Evolutionary conservation across 2,888 invertebrate species (phyloP).

Genomic region (Eucera pruinosa): DNA sequence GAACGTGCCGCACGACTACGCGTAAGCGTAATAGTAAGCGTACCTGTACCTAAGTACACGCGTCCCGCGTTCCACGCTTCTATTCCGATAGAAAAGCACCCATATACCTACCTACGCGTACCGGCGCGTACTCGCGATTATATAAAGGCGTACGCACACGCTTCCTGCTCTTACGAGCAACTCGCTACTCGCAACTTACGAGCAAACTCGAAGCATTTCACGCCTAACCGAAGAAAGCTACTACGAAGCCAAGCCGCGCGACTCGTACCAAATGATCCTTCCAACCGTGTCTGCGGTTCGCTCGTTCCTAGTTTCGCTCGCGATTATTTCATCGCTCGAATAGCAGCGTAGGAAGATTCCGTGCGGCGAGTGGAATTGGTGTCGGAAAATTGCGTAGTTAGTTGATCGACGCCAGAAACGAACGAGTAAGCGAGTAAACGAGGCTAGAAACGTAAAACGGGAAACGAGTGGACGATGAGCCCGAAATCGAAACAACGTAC

Average conservation of each 20-base stretch:
- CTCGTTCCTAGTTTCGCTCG: not conserved
- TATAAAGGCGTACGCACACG: slow-evolving; percentile 59
- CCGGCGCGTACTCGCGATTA: slow-evolving; percentile 61
- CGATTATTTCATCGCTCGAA: not conserved
- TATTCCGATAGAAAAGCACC: slow-evolving; percentile 13
- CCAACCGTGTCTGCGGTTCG: not conserved
- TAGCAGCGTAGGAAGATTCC: not conserved
- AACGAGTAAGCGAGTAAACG: too few species aligned
- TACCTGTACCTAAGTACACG: not conserved
- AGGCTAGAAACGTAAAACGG: too few species aligned
- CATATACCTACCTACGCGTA: slow-evolving; percentile 40
- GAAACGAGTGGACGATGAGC: slow-evolving; percentile 5
- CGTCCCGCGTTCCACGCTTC: not conserved
- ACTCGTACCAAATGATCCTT: not conserved
- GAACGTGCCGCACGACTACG: too few species aligned
- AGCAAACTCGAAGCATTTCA: slow-evolving; percentile 47
- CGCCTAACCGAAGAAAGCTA: slow-evolving; percentile 24
- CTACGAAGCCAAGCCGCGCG: not conserved
- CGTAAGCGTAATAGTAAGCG: too few species aligned
- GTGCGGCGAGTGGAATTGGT: not conserved
- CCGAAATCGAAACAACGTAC: slow-evolving; percentile 42
- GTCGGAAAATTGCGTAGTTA: slow-evolving; percentile 30
- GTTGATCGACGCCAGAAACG: not conserved
- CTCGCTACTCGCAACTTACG: too few species aligned
- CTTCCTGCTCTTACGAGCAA: slow-evolving; percentile 71